These are phyloP conservation scores for Nothocercus nigrocapillus DNA, from an alignment of 2,113 vertebrate species.

Conservation along the genomic window DNA sequence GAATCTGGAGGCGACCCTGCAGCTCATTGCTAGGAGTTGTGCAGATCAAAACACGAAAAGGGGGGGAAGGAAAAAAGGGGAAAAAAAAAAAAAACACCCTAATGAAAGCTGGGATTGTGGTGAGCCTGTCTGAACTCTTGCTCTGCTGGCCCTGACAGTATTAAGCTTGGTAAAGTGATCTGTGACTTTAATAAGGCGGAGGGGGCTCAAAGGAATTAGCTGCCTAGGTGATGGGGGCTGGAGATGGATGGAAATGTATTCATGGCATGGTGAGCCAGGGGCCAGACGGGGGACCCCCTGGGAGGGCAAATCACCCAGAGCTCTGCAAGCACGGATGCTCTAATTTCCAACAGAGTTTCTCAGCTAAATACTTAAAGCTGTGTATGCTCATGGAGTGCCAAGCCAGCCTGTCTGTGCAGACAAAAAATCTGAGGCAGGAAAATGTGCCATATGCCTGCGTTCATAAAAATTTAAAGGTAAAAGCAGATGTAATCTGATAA, in stretches of 20 bases:
- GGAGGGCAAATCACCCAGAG: constrained; percentile 87
- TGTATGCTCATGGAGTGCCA: constrained; percentile 76
- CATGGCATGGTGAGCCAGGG: constrained; percentile 83
- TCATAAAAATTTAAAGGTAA: constrained; percentile 85
- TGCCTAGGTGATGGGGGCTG: constrained; percentile 89
- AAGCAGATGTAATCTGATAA: constrained; percentile 82
- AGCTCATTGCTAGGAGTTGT: constrained; percentile 81
- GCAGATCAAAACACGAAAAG: constrained; percentile 67
- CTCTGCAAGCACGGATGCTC: constrained; percentile 73
- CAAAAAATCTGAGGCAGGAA: constrained; percentile 67
- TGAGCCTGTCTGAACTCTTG: constrained; percentile 82
- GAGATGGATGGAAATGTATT: constrained; percentile 86
- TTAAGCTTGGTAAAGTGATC: constrained; percentile 93
- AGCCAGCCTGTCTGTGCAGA: constrained; percentile 70
- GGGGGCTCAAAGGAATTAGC: constrained; percentile 95
- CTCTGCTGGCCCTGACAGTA: constrained; percentile 83
- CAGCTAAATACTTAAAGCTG: constrained; percentile 81
- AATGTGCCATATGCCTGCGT: constrained; percentile 77
- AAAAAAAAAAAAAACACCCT: constrained; percentile 28
- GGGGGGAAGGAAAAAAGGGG: neutral
- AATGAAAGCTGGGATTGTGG: constrained; percentile 74
- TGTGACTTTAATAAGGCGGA: constrained; percentile 98
- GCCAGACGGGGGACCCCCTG: constrained; percentile 80
- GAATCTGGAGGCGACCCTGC: constrained; percentile 95
- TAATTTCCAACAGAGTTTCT: constrained; percentile 77